phyloP scores from a whole-genome alignment of 2,113 vertebrate genomes.

The Notarius quadriscutis region DNA sequence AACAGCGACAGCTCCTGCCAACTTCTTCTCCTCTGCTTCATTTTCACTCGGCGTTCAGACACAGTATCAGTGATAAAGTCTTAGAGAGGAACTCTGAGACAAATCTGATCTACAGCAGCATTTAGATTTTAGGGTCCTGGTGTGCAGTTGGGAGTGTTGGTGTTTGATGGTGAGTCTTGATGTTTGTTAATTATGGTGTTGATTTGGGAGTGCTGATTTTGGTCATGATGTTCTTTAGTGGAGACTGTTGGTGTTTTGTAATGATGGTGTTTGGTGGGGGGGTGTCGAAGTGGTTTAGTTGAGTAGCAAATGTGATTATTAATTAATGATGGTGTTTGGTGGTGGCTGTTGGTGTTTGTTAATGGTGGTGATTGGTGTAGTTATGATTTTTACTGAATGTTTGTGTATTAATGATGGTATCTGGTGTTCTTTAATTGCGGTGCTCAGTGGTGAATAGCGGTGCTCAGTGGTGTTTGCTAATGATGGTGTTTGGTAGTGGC shows the following conservation, averaged over 20 bases:
- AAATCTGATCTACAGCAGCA: not conserved
- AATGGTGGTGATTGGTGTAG: not conserved
- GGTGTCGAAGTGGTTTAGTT: not conserved
- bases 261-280: not conserved
- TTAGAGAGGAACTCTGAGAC: not conserved
- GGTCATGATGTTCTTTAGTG: not conserved
- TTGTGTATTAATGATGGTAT: not conserved
- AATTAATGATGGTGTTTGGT: not conserved
- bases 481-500: not conserved
- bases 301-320: not conserved
- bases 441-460: not conserved
- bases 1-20: not conserved
- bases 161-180: not conserved
- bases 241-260: not conserved
- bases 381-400: not conserved
- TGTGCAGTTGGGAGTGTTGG: not conserved
- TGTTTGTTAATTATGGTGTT: not conserved
- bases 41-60: conserved; percentile 3
- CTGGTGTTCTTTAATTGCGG: not conserved
- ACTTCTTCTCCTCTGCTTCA: not conserved
- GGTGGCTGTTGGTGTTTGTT: not conserved
- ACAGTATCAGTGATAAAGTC: not conserved
- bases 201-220: not conserved
- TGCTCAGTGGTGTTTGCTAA: not conserved
- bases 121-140: not conserved